These are phyloP conservation scores for Teleopsis dalmanni DNA, from an alignment of 1,140 invertebrate species.

Conservation along the genomic window DNA sequence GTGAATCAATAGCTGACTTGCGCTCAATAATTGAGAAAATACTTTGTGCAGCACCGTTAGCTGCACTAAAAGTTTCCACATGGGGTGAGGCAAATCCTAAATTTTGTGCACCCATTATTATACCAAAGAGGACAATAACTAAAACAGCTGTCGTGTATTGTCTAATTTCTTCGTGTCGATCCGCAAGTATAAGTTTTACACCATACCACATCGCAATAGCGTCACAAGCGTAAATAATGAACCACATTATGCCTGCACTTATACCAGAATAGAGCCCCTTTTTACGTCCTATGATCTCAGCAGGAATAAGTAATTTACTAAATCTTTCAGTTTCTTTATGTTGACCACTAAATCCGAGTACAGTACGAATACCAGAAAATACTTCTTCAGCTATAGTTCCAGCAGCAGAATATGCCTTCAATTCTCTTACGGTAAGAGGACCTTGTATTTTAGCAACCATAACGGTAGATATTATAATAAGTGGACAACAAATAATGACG, in stretches of 20 bases:
- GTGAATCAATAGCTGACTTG: constrained; percentile 68
- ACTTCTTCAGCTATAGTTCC: constrained; percentile 81
- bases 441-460: constrained; percentile 63
- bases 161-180: constrained; percentile 47
- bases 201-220: constrained; percentile 82
- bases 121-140: constrained; percentile 70
- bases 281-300: constrained; percentile 57
- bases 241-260: constrained; percentile 68
- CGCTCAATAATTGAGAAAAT: constrained; percentile 80
- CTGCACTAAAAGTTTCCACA: constrained; percentile 66
- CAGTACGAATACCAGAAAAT: constrained; percentile 71
- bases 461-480: constrained; percentile 61
- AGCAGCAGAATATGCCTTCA: constrained; percentile 73
- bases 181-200: constrained; percentile 55
- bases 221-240: constrained; percentile 73
- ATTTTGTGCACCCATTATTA: constrained; percentile 78
- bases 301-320: constrained; percentile 51
- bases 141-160: constrained; percentile 56
- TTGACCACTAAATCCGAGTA: constrained; percentile 79
- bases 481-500: constrained; percentile 71
- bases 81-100: constrained; percentile 81
- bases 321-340: constrained; percentile 67
- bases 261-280: constrained; percentile 69
- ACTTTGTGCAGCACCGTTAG: constrained; percentile 71
- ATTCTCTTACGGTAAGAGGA: constrained; percentile 63